Evolutionary conservation across 37 sponge, comb jelly and placozoan species (phyloP).

Genomic region (Geodia barretti): DNA sequence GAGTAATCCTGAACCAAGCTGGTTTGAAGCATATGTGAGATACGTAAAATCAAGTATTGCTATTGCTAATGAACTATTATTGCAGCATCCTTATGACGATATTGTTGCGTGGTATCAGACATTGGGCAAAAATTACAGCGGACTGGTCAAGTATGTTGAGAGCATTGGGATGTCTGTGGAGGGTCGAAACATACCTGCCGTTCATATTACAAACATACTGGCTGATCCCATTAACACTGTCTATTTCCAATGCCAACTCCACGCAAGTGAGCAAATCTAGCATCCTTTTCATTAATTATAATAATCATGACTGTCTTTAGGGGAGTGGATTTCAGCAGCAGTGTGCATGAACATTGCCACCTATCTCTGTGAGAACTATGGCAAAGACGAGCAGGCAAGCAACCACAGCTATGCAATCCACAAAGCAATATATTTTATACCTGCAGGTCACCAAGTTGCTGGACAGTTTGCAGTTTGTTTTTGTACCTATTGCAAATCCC

Average conservation of each 20-base stretch:
- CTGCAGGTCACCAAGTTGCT: slow-evolving; percentile 21
- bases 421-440: slow-evolving; percentile 4
- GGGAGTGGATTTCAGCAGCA: slow-evolving; percentile 91
- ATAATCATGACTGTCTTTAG: no score
- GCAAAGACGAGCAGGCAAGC: slow-evolving; percentile 36
- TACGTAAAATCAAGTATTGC: no score
- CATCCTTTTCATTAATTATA: no score
- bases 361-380: slow-evolving; percentile 57
- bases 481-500: slow-evolving; percentile 75
- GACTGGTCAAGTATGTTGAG: slow-evolving; percentile 33
- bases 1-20: slow-evolving; percentile 3
- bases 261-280: slow-evolving; percentile 60
- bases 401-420: no score
- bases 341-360: slow-evolving; percentile 72
- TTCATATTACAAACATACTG: slow-evolving; percentile 41
- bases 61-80: no score
- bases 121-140: slow-evolving; percentile 21
- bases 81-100: slow-evolving; percentile 49
- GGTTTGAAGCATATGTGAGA: slow-evolving; percentile 71
- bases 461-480: slow-evolving; percentile 41
- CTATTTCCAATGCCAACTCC: slow-evolving; percentile 79
- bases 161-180: slow-evolving; percentile 58
- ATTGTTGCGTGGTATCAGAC: slow-evolving; percentile 40
- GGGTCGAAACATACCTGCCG: slow-evolving; percentile 55
- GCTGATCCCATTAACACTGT: slow-evolving; percentile 3